phyloP scores from a whole-genome alignment of 1,140 invertebrate genomes.

The Oppia nitens region DNA sequence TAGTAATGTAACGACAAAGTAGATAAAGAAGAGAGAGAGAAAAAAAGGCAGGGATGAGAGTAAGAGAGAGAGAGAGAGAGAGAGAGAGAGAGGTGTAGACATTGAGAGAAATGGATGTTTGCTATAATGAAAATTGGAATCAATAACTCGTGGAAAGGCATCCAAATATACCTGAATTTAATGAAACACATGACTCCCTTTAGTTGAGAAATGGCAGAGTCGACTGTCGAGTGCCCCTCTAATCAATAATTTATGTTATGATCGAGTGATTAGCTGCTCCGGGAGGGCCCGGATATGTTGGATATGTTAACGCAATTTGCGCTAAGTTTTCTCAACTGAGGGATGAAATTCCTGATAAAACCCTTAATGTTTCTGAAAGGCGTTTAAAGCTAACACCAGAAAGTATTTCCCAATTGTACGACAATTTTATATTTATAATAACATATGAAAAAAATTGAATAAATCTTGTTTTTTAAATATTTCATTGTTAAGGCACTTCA shows the following conservation, averaged over 20 bases:
- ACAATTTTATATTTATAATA: too few species aligned
- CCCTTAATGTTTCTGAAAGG: too few species aligned
- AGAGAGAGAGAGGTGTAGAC: neutral
- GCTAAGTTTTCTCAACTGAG: too few species aligned
- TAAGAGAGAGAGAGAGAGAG: slow-evolving; percentile 5
- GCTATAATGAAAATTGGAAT: neutral
- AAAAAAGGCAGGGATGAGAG: neutral
- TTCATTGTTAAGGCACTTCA: too few species aligned
- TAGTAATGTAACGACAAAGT: too few species aligned
- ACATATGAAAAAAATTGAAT: neutral
- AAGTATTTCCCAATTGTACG: too few species aligned
- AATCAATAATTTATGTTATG: neutral
- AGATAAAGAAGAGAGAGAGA: neutral
- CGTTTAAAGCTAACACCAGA: too few species aligned
- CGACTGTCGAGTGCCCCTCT: neutral
- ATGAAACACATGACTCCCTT: neutral
- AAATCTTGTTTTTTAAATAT: too few species aligned
- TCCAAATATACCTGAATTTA: neutral
- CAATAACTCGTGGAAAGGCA: neutral
- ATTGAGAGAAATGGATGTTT: neutral
- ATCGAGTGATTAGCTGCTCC: neutral
- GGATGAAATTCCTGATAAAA: too few species aligned
- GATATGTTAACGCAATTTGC: neutral
- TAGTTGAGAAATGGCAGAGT: neutral
- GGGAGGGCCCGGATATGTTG: neutral